phyloP scores from a whole-genome alignment of 2,888 invertebrate species.

The Idaea straminata region DNA sequence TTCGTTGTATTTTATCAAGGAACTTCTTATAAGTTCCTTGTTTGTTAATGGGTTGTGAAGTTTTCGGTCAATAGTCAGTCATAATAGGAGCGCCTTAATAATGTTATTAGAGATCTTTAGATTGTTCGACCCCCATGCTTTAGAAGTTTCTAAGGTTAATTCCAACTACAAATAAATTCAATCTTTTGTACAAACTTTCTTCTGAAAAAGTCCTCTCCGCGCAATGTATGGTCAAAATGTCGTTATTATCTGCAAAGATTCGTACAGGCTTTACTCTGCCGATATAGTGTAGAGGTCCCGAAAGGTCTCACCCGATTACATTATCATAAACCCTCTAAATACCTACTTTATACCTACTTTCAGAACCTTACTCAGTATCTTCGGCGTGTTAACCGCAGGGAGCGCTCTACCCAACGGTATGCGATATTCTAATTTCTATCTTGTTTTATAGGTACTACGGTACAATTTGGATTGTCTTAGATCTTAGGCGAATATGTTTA shows the following conservation, averaged over 20 bases:
- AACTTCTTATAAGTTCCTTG: no score
- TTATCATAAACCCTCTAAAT: neutral
- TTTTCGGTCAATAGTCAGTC: neutral
- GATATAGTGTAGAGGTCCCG: neutral
- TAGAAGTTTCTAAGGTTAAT: no score
- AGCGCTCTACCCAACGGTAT: neutral
- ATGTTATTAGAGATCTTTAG: neutral
- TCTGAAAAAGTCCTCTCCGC: neutral
- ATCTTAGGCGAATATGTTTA: neutral
- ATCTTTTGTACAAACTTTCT: neutral
- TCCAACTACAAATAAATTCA: neutral
- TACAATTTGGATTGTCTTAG: neutral
- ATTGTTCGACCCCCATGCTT: neutral
- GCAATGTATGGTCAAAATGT: neutral
- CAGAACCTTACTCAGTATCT: neutral
- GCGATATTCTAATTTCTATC: neutral
- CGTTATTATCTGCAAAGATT: neutral
- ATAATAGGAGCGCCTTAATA: neutral
- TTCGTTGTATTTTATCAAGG: no score
- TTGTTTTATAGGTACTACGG: neutral
- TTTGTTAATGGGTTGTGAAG: no score
- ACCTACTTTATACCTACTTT: conserved; percentile 1
- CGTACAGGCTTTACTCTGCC: neutral
- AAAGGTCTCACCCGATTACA: neutral
- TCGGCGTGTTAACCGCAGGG: neutral